A percentile compares a stretch with the other conserved stretches of the same genome.
phyloP scores from a whole-genome alignment of 2,888 invertebrate genomes.

The Mesorhabditis sp. region DNA sequence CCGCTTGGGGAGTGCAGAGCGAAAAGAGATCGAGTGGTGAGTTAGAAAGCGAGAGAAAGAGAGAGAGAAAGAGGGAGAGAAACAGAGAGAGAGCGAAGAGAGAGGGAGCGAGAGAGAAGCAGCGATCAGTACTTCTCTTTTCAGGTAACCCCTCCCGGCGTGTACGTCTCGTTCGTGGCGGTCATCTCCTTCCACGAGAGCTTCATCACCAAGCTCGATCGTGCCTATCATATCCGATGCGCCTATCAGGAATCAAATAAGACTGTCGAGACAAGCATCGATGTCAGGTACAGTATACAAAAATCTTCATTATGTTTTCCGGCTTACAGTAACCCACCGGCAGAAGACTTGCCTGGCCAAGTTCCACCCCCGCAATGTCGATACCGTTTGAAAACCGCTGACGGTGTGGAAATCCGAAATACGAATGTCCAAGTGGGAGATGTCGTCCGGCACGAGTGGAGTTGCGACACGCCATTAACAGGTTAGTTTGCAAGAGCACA shows the following conservation, averaged over 20 bases:
- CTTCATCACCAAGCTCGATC: conserved; percentile 56
- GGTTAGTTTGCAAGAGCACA: background rate
- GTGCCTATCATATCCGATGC: conserved; percentile 54
- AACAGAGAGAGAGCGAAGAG: too few species aligned
- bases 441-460: conserved; percentile 42
- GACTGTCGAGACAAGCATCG: conserved; percentile 44
- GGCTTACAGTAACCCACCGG: background rate
- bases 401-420: conserved; percentile 6
- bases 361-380: conserved; percentile 21
- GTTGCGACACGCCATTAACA: conserved; percentile 22
- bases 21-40: conserved; percentile 49
- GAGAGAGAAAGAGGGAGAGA: too few species aligned
- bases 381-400: background rate
- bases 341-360: conserved; percentile 15
- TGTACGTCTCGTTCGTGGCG: conserved; percentile 51
- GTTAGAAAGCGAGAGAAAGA: conserved; percentile 7
- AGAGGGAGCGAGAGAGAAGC: background rate
- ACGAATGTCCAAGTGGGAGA: conserved; percentile 39
- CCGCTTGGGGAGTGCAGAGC: conserved; percentile 51
- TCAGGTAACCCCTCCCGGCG: conserved; percentile 52
- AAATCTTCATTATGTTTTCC: background rate
- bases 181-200: conserved; percentile 55
- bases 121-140: conserved; percentile 15
- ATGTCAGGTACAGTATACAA: conserved; percentile 40
- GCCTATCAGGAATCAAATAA: conserved; percentile 49